These are phyloP conservation scores for Temnopleurus reevesii DNA, from an alignment of 53 echinoderm and acorn worm species.

Conservation along the genomic window DNA sequence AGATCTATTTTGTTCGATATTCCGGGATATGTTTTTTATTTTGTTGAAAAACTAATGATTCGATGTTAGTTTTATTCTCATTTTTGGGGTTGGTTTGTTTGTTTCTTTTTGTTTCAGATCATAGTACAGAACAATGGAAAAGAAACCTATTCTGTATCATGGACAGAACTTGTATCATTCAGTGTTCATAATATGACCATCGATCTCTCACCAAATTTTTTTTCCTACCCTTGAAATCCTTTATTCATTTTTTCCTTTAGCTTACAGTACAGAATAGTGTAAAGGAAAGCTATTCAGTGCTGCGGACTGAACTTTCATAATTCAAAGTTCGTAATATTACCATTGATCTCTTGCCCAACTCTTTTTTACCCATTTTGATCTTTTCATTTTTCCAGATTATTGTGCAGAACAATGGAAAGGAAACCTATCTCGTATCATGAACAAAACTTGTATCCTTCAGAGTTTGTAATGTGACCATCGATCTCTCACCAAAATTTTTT, in stretches of 20 bases:
- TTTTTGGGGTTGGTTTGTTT: not conserved
- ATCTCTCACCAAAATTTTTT: constrained; percentile 80
- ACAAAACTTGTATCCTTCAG: constrained; percentile 80
- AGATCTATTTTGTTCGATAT: too few species aligned
- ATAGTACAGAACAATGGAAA: constrained; percentile 93
- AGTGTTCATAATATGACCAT: constrained; percentile 80
- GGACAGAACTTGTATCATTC: constrained; percentile 87
- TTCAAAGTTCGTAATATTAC: too few species aligned
- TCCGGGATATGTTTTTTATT: too few species aligned
- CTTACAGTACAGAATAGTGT: too few species aligned
- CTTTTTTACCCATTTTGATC: not conserved
- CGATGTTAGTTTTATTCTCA: too few species aligned
- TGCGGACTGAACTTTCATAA: too few species aligned
- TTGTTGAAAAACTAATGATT: too few species aligned
- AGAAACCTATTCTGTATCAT: constrained; percentile 84
- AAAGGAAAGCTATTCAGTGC: too few species aligned
- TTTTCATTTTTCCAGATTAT: constrained; percentile 47
- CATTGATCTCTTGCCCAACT: too few species aligned
- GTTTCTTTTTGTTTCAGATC: too few species aligned
- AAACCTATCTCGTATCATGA: constrained; percentile 86
- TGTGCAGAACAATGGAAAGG: constrained; percentile 92
- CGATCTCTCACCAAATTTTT: constrained; percentile 79
- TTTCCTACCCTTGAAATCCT: too few species aligned
- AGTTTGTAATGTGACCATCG: constrained; percentile 81
- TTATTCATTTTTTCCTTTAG: too few species aligned